Evolutionary conservation across 1,140 invertebrate genomes (phyloP), one percentile per base, ranked within the genome.

Genomic region (Thaumatotibia leucotreta): DNA sequence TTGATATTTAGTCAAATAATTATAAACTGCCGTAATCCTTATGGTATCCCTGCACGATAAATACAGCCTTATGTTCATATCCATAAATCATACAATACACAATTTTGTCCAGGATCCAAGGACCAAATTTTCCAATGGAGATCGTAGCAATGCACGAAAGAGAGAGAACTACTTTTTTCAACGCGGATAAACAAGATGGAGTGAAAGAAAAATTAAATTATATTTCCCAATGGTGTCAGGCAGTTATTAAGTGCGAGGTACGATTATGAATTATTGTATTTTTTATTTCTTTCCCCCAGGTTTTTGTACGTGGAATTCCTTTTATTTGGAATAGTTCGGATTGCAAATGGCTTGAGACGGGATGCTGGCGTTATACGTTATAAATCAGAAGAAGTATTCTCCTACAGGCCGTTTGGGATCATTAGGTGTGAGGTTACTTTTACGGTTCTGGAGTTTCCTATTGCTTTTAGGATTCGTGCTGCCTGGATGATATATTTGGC

Each of bases 151-250:
- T 73, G 76, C 61, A 35, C 72, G 81, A 85, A 45, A 76, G 68
- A 68, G 82, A 84, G 50, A 73, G 33, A 66, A 62, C 49, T 69
- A 75, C 63, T n/a, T 58, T 62, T 61, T 50, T 33, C 33, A 49
- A 29, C 20, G 64, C 31, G 77, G 64, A 67, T 66, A 72, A 91
- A 69, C 68, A 69, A 74, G 82, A 87, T 66, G 64, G 80, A 67
- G 61, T 65, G 63, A 73, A 66, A 89, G 85, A 91, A 88, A 91
- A 91, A 92, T 92, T 92, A 92, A 92, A 92, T 92, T 92, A 92
- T 92, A 92, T 92, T 91, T 92, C 89, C 88, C 89, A 88, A 89
- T 90, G 91, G 89, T 92, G 91, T 92, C 91, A 91, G 91, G 85
- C 88, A 88, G 91, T 91, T 92, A 92, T 92, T 92, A 92, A 91